Base-by-base conservation (phyloP, 2,113 vertebrate genomes). In the Barnardius zonarius region DNA sequence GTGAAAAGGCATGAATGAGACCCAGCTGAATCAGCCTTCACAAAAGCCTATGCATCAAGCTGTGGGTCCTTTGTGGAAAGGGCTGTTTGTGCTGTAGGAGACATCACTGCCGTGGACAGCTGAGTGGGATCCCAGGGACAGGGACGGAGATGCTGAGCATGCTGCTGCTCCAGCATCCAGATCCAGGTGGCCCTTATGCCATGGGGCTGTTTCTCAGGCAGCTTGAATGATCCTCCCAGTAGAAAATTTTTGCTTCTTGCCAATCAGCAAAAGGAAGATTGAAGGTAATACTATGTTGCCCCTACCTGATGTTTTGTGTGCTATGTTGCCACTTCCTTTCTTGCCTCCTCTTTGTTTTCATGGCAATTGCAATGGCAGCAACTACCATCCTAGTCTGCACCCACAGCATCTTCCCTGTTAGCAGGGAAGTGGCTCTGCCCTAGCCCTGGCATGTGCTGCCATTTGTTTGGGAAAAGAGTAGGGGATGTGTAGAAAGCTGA, bases 141-240 rank as follows among this genome's bases (percentile, higher is more conserved):
- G 68, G 33, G 46, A 41, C 49, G 78, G 51, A 75, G 69, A 19
- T 1, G 1, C 33, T 37, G 35, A 54, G 12, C 31, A 7, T 1
- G 3, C 7, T 91, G n/a, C 31, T 43, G 30, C 76, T 83, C 61
- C 74, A 2, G 3, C 22, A 3, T 39, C 30, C 70, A 67, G n/a
- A 52, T 8, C 37, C 0, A 0, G 4, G 4, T 39, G 13, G 11
- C 13, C 41, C 13, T 79, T 35, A 20, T 0, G 1, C 16, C 7
- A 1, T 27, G 37, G 43, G 16, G 5, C 13, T 83, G 13, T 78
- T 85, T 69, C 75, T 62, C 41, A 92, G 18, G 30, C 18, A n/a
- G 28, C 61, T 55, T 73, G n/a, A 69, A 55, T 9, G 28, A 43
- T 35, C 44, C 33, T 91, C 12, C 16, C 20, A 22, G 30, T 28